These are phyloP conservation scores for Amazona finschi DNA, from an alignment of 2,797 vertebrate species.

Conservation along the genomic window DNA sequence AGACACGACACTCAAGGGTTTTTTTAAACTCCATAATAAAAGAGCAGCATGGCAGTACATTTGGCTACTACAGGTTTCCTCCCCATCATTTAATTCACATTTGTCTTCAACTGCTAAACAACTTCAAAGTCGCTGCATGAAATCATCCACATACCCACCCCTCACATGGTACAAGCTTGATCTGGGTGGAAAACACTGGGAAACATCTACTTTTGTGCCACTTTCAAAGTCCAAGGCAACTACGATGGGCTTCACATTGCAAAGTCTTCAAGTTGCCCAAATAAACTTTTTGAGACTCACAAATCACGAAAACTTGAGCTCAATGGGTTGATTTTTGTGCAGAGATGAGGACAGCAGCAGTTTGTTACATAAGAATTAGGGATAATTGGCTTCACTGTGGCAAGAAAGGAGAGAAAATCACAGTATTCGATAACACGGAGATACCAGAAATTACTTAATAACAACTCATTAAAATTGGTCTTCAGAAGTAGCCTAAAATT, in stretches of 20 bases:
- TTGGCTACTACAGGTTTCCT: background rate
- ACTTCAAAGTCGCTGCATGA: background rate
- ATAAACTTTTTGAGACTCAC: background rate
- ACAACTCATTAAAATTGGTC: background rate
- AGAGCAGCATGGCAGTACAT: slow-evolving; percentile 22
- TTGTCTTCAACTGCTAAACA: background rate
- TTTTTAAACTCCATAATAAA: slow-evolving; percentile 42
- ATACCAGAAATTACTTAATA: slow-evolving; percentile 18
- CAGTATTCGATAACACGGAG: background rate
- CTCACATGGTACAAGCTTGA: background rate
- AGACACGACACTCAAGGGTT: slow-evolving; percentile 35
- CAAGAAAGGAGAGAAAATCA: background rate
- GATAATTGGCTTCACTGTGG: background rate
- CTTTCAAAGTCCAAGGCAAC: background rate
- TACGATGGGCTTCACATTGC: background rate
- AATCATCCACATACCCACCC: accelerated
- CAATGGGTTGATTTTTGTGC: background rate
- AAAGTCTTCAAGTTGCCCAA: background rate
- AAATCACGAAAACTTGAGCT: background rate
- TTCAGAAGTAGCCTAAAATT: background rate
- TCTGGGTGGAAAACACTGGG: background rate
- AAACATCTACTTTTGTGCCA: background rate
- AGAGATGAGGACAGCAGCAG: background rate
- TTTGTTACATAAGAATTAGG: background rate
- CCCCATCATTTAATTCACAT: background rate